Percentiles rank a stretch among this genome's conserved stretches.
Evolutionary conservation across 2,113 vertebrate genomes (phyloP).

Genomic region (Centropus unirufus): DNA sequence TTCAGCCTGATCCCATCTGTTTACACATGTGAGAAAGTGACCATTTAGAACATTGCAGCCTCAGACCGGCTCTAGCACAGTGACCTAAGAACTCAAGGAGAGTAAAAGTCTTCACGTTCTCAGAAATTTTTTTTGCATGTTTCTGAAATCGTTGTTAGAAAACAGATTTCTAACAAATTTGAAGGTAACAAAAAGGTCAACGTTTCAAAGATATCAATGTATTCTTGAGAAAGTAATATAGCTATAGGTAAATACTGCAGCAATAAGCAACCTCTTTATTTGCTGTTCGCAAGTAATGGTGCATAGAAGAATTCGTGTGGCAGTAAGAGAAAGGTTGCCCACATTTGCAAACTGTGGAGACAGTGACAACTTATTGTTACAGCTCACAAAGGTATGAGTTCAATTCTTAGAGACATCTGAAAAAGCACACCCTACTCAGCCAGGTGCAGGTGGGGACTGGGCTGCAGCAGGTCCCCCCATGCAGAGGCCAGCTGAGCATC

Average conservation of each 20-base stretch:
- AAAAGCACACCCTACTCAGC: not conserved
- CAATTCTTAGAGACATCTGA: not conserved
- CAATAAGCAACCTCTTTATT: not conserved
- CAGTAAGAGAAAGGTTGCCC: not conserved
- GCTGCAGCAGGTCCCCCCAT: fast-evolving
- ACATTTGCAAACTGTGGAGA: not conserved
- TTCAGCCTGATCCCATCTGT: not conserved
- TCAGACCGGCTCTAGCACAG: not conserved
- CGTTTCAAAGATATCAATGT: not conserved
- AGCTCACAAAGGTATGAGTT: not conserved
- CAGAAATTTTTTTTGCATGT: conserved; percentile 1
- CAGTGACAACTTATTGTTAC: not conserved
- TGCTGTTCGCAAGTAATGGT: not conserved
- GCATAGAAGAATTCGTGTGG: not conserved
- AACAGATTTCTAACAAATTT: not conserved
- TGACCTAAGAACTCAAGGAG: not conserved
- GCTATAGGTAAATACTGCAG: not conserved
- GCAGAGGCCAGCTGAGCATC: not conserved
- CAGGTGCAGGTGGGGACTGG: not conserved
- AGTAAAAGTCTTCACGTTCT: not conserved
- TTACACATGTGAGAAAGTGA: not conserved
- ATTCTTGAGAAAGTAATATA: not conserved
- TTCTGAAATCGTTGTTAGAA: not conserved
- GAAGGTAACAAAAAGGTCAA: not conserved
- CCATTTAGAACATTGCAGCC: not conserved